Conservation (phyloP, 1,140 invertebrate species). For the Dermatophagoides farinae region DNA sequence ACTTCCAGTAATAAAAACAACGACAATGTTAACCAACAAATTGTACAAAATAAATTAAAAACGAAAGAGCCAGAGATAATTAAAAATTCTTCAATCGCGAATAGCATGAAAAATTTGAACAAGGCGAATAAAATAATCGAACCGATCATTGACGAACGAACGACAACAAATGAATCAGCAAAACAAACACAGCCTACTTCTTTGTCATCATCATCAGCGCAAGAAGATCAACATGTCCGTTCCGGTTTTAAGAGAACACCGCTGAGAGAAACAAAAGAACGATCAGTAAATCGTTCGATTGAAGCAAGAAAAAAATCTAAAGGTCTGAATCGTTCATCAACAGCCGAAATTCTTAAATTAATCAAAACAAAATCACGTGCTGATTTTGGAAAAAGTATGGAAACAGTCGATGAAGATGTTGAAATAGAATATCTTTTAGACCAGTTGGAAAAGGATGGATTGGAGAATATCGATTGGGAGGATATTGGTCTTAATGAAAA, state of each 20-base stretch:
- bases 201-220: not conserved
- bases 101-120: too few species aligned
- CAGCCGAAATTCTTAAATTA: constrained; percentile 12
- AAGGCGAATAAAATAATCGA: too few species aligned
- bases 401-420: constrained; percentile 14
- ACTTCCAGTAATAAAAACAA: too few species aligned
- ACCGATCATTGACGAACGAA: too few species aligned
- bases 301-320: not conserved
- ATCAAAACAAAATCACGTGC: constrained; percentile 15
- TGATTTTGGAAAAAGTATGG: constrained; percentile 3
- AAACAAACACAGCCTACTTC: not conserved
- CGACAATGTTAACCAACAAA: too few species aligned
- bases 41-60: too few species aligned
- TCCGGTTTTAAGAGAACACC: constrained; percentile 1
- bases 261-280: constrained; percentile 7
- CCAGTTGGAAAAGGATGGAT: constrained; percentile 13
- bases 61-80: too few species aligned
- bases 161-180: too few species aligned
- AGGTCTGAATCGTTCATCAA: constrained; percentile 13
- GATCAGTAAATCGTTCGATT: constrained; percentile 1
- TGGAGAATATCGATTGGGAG: constrained; percentile 16
- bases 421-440: constrained; percentile 13
- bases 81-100: too few species aligned
- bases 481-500: constrained; percentile 6
- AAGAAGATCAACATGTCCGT: not conserved